Evolutionary conservation across 2,888 invertebrate genomes (phyloP).

Genomic region (Sarcophaga variegata): DNA sequence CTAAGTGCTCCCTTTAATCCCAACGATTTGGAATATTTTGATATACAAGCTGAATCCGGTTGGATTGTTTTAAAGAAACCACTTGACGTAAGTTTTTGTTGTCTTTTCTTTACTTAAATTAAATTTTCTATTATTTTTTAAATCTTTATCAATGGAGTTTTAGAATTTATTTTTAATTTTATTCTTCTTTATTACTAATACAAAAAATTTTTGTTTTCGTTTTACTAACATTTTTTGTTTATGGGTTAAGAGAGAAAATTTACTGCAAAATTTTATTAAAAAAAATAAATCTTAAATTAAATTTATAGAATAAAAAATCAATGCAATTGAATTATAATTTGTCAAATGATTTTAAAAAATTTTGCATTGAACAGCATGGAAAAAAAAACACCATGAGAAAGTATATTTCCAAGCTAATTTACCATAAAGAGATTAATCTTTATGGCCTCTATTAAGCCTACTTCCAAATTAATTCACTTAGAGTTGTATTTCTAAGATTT

Average conservation of each 20-base stretch:
- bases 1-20: slow-evolving; percentile 94
- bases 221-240: slow-evolving; percentile 36
- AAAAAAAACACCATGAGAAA: too few relatives aligned
- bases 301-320: too few relatives aligned
- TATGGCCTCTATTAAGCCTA: too few relatives aligned
- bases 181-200: neutral
- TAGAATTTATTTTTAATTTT: slow-evolving; percentile 11
- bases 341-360: too few relatives aligned
- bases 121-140: neutral
- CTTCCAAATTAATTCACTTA: too few relatives aligned
- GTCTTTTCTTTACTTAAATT: slow-evolving; percentile 24
- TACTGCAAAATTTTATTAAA: slow-evolving; percentile 35
- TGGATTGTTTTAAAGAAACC: slow-evolving; percentile 98
- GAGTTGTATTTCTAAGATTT: too few relatives aligned
- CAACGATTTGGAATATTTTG: slow-evolving; percentile 96
- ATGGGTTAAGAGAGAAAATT: neutral
- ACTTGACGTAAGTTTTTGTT: slow-evolving; percentile 93
- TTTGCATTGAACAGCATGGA: too few relatives aligned
- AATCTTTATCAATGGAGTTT: slow-evolving; percentile 30
- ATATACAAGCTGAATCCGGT: slow-evolving; percentile 97
- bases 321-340: too few relatives aligned
- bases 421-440: too few relatives aligned
- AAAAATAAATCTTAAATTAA: neutral
- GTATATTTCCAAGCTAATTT: too few relatives aligned
- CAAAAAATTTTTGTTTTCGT: neutral